phyloP scores from a whole-genome alignment of 2,888 invertebrate species.

The Pristionchus entomophagus region DNA sequence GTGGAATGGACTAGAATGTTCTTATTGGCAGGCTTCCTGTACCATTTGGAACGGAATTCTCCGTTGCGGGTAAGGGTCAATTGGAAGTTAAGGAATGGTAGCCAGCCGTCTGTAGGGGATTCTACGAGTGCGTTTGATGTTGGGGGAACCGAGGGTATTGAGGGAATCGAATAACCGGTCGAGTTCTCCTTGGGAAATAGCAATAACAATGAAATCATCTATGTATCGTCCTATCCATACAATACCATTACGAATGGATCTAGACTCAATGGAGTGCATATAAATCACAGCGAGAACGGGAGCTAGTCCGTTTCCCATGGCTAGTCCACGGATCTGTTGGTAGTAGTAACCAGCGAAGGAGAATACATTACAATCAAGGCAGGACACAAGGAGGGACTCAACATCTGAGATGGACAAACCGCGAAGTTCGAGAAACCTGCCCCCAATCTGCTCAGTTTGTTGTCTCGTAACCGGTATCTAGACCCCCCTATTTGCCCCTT shows the following conservation, averaged over 20 bases:
- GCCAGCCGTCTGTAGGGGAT: neutral
- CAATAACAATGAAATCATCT: constrained; percentile 15
- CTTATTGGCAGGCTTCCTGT: constrained; percentile 3
- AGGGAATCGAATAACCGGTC: neutral
- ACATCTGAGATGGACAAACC: neutral
- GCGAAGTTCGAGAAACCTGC: neutral
- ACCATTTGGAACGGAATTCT: neutral
- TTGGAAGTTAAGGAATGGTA: constrained; percentile 39
- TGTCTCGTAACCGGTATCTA: neutral
- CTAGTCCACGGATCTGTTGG: neutral
- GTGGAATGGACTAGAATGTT: neutral
- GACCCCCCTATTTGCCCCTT: neutral
- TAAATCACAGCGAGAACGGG: no score
- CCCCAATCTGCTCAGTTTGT: neutral
- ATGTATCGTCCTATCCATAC: constrained; percentile 1
- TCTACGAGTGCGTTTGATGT: neutral
- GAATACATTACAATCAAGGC: neutral
- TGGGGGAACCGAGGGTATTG: neutral
- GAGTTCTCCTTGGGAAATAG: neutral
- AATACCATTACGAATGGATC: neutral
- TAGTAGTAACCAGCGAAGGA: neutral
- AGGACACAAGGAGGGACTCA: neutral
- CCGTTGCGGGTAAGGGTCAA: neutral
- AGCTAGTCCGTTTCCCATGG: constrained; percentile 25
- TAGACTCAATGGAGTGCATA: constrained; percentile 1